These are phyloP conservation scores for Embiotoca jacksoni DNA, from an alignment of 2,113 vertebrate species.

Conservation along the genomic window DNA sequence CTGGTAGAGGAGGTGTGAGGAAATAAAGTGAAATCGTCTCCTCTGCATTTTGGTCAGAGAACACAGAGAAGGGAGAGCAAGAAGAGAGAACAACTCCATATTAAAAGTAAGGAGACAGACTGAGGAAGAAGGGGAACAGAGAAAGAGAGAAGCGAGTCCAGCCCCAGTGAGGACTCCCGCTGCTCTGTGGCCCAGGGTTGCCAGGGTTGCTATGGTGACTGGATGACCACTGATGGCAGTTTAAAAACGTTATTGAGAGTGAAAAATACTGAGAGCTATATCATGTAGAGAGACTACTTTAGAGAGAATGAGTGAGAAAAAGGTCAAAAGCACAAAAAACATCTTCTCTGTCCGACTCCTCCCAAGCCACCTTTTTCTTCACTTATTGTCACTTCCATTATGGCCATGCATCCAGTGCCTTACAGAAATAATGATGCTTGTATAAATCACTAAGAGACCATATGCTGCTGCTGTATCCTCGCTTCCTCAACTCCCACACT, in stretches of 20 bases:
- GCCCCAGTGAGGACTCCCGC: constrained; percentile 56
- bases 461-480: constrained; percentile 49
- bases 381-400: constrained; percentile 53
- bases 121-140: constrained; percentile 12
- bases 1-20: constrained; percentile 19
- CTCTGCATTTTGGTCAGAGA: constrained; percentile 6
- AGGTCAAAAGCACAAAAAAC: neutral
- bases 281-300: neutral
- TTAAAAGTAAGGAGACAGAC: constrained; percentile 30
- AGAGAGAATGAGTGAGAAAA: neutral
- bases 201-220: constrained; percentile 78
- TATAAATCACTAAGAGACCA: constrained; percentile 69
- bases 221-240: constrained; percentile 62
- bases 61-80: constrained; percentile 26
- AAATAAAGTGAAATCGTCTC: constrained; percentile 18
- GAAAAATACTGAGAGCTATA: constrained; percentile 6
- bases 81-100: constrained; percentile 28
- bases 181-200: constrained; percentile 54
- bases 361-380: neutral
- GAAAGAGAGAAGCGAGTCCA: constrained; percentile 39
- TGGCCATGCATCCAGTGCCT: constrained; percentile 53
- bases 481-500: constrained; percentile 17
- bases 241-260: constrained; percentile 60
- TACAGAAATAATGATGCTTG: constrained; percentile 68
- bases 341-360: neutral